These are phyloP conservation scores for Apoderus coryli DNA, from an alignment of 2,888 invertebrate species.

Conservation along the genomic window DNA sequence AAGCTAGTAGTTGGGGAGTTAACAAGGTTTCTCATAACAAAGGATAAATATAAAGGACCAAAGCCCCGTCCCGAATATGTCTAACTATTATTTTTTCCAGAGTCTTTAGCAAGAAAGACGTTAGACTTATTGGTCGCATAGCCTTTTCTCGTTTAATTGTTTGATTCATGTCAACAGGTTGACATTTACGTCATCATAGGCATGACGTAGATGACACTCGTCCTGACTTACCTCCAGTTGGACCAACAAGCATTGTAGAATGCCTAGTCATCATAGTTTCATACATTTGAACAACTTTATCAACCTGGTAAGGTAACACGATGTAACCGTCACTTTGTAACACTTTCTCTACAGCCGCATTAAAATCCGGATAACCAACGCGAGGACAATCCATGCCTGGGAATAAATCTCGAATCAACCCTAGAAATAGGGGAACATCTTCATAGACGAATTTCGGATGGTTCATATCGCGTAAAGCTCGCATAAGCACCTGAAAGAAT, in stretches of 20 bases:
- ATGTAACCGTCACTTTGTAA: conserved; percentile 54
- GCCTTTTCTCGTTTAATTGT: no score
- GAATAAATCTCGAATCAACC: conserved; percentile 77
- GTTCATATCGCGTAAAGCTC: conserved; percentile 85
- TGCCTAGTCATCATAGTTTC: conserved; percentile 93
- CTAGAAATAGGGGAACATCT: conserved; percentile 79
- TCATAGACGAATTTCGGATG: conserved; percentile 86
- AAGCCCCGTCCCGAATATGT: no score
- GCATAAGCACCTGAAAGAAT: conserved; percentile 87
- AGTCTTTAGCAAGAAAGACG: no score
- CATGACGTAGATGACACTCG: no score
- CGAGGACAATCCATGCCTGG: conserved; percentile 82
- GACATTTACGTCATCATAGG: no score
- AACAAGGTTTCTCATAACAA: no score
- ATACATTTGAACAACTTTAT: conserved; percentile 64
- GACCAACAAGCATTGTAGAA: conserved; percentile 83
- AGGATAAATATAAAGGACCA: no score
- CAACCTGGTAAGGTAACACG: conserved; percentile 53
- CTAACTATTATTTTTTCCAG: no score
- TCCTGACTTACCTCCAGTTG: conserved; percentile 90
- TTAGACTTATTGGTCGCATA: no score
- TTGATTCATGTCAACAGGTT: no score
- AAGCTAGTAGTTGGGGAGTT: no score
- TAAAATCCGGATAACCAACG: conserved; percentile 77
- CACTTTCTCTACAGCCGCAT: conserved; percentile 56